Evolutionary conservation across 2,113 vertebrate genomes (phyloP).

Genomic region (Percopsis transmontana): DNA sequence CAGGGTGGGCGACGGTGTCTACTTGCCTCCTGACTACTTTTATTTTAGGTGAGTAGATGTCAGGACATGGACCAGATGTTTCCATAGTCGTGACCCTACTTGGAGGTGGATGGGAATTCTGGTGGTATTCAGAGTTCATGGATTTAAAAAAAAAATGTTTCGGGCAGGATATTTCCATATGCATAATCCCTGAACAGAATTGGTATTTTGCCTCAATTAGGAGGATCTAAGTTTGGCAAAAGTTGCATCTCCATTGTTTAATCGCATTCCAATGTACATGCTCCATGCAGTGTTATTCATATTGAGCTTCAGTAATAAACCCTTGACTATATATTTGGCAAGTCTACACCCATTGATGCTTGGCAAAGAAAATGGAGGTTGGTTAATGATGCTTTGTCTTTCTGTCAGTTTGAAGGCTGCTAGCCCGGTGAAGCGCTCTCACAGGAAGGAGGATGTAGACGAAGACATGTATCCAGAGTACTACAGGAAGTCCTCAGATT

Average conservation of each 20-base stretch:
- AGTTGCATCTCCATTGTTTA: no score
- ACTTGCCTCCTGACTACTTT: slow-evolving; percentile 87
- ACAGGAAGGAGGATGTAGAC: slow-evolving; percentile 89
- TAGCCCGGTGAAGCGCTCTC: slow-evolving; percentile 87
- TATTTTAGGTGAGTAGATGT: slow-evolving; percentile 80
- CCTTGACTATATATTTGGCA: not conserved
- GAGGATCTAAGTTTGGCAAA: no score
- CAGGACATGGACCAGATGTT: not conserved
- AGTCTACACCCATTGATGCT: not conserved
- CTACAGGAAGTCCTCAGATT: slow-evolving; percentile 94
- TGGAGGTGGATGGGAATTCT: no score
- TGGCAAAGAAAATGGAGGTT: no score
- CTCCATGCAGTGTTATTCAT: no score
- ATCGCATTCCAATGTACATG: no score
- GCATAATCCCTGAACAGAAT: no score
- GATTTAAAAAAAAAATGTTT: no score
- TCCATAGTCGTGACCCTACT: not conserved
- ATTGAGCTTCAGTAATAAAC: no score
- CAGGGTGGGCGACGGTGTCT: slow-evolving; percentile 85
- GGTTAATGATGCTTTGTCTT: not conserved
- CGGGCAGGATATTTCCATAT: no score
- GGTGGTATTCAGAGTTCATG: no score
- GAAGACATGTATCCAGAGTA: slow-evolving; percentile 93
- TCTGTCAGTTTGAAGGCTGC: slow-evolving; percentile 82
- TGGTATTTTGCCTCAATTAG: no score